A percentile compares a stretch with the other conserved stretches of the same genome.
Evolutionary conservation across 2,113 vertebrate species (phyloP).

Genomic region (Caloenas nicobarica): DNA sequence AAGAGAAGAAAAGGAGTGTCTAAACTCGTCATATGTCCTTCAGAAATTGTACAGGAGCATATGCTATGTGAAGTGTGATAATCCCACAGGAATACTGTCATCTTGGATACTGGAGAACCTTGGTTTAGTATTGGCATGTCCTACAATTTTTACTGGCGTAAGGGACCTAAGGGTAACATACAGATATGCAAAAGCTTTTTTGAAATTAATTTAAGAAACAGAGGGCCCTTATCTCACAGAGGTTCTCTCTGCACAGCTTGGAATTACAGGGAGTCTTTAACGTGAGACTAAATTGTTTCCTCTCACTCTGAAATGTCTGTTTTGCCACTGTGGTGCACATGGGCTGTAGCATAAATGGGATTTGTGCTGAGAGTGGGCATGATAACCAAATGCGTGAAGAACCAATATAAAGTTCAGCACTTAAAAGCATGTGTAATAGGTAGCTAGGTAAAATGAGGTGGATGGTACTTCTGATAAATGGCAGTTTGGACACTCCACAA

Average conservation of each 20-base stretch:
- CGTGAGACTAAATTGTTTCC: accelerated
- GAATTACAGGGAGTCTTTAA: background rate
- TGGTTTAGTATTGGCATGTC: background rate
- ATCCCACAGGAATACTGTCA: background rate
- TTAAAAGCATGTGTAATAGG: background rate
- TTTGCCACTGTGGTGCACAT: accelerated
- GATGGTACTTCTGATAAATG: background rate
- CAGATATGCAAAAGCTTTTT: background rate
- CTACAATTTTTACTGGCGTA: background rate
- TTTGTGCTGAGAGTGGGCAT: background rate
- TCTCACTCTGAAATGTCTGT: background rate
- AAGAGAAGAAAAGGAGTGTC: background rate
- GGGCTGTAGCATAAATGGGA: background rate
- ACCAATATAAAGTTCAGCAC: background rate
- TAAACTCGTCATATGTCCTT: background rate
- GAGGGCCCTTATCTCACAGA: accelerated
- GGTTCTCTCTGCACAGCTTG: background rate
- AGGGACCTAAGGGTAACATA: background rate
- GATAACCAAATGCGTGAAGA: background rate
- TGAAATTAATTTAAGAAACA: background rate
- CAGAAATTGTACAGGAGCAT: accelerated
- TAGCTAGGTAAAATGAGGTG: background rate
- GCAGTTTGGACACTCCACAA: background rate
- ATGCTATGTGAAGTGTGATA: background rate
- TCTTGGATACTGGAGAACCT: background rate